Percentiles rank a stretch among this genome's conserved stretches.
Evolutionary conservation across 2,797 vertebrate species (phyloP).

Genomic region (Threskiornis aethiopicus): DNA sequence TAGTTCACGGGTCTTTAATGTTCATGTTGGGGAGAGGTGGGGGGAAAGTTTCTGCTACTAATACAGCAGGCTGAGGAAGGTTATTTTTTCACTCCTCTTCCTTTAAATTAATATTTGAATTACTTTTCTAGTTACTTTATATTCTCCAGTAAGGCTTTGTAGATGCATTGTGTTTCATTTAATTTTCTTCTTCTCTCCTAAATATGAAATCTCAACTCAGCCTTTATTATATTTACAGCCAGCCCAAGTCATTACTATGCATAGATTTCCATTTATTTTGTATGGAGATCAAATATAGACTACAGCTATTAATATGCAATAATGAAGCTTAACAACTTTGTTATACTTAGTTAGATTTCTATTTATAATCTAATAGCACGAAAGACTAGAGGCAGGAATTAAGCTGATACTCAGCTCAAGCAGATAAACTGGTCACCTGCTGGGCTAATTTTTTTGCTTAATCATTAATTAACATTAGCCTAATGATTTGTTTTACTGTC

Average conservation of each 20-base stretch:
- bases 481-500: not conserved
- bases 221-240: not conserved
- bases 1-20: not conserved
- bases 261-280: not conserved
- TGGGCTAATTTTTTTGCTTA: not conserved
- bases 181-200: not conserved
- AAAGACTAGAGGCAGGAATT: not conserved
- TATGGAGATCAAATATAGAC: not conserved
- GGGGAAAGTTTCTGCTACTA: not conserved
- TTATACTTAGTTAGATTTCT: not conserved
- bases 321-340: not conserved
- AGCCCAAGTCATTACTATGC: not conserved
- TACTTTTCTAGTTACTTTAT: not conserved
- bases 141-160: not conserved
- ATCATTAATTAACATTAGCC: not conserved
- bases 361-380: not conserved
- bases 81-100: not conserved
- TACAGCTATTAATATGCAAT: not conserved
- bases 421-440: not conserved
- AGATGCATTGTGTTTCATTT: not conserved
- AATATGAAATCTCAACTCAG: not conserved
- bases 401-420: not conserved
- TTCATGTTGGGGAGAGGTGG: fast-evolving
- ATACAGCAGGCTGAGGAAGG: not conserved
- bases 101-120: not conserved